A percentile compares a stretch with the other conserved stretches of the same genome.
phyloP scores from a whole-genome alignment of 2,797 vertebrate genomes.

The Acrocephalus scirpaceus region DNA sequence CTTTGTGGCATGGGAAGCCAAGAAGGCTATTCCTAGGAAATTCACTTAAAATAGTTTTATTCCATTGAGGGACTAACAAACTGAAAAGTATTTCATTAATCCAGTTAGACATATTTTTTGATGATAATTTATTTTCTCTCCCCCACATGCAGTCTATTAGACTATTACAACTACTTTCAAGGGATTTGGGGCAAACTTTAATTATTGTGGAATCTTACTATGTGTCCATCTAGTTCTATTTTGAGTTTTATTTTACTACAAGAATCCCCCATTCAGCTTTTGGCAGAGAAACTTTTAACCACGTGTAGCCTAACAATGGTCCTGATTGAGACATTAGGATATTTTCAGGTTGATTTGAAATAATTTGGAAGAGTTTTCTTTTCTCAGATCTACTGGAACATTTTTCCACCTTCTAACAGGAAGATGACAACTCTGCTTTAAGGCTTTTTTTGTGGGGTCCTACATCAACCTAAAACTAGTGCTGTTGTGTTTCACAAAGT shows the following conservation, averaged over 20 bases:
- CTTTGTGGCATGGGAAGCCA: not conserved
- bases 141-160: not conserved
- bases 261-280: not conserved
- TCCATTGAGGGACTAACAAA: not conserved
- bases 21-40: constrained; percentile 26
- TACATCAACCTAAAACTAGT: not conserved
- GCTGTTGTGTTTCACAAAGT: not conserved
- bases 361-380: not conserved
- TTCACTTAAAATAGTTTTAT: not conserved
- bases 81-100: not conserved
- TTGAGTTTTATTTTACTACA: not conserved
- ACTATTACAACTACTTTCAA: not conserved
- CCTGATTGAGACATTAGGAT: not conserved
- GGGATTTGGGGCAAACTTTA: not conserved
- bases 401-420: not conserved
- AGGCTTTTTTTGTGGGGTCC: not conserved
- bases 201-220: constrained; percentile 1
- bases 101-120: not conserved
- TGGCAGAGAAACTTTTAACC: not conserved
- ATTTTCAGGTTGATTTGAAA: constrained; percentile 17
- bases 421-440: not conserved
- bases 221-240: not conserved
- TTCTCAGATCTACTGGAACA: not conserved
- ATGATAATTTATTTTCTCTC: not conserved
- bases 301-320: not conserved